Evolutionary conservation across 2,797 vertebrate species (phyloP), one percentile per base, ranked within the genome.

Genomic region (Urocyon cinereoargenteus): DNA sequence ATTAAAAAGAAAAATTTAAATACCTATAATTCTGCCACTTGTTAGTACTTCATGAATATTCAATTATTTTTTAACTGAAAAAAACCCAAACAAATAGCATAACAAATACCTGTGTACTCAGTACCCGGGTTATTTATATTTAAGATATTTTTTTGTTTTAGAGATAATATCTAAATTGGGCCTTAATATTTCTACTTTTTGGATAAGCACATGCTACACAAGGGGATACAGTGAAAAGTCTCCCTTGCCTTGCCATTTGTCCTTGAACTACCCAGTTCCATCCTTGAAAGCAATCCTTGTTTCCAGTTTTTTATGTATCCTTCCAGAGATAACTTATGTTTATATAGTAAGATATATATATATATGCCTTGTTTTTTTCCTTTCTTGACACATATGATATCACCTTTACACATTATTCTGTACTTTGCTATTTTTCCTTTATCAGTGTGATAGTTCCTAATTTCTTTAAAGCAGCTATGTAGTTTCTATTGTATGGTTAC

Each of bases 1-100:
- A 77, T 36, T 68, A 31, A 77, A 68, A 94, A 84, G 77, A 82
- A 90, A 90, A 75, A 66, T 75, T 94, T 34, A 66, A 90, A 90
- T 84, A 77, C 14, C 13, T 4, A 31, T 68, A 77, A 78, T 94
- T 31, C 49, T 82, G 40, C 22, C 59, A 49, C 31, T n/a, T 84
- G 36, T 26, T 88, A 82, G 45, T 84, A n/a, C 22, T 40, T 84
- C 31, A 66, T 84, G 49, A 94, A 51, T 94, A 68, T 90, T 90
- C 26, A 72, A 24, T 78, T 88, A 40, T 24, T 70, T 72, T 85
- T 81, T 90, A 22, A 90, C 49, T 77, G 36, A 90, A 64, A 83
- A 66, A 45, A 45, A 36, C 3, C 36, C 40, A 45, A 45, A 89
- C 19, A 45, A 45, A 64, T 73, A 94, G 12, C 13, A 49, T 49